These are phyloP conservation scores for Aleadryas rufinucha DNA, from an alignment of 2,113 vertebrate species.

Conservation along the genomic window DNA sequence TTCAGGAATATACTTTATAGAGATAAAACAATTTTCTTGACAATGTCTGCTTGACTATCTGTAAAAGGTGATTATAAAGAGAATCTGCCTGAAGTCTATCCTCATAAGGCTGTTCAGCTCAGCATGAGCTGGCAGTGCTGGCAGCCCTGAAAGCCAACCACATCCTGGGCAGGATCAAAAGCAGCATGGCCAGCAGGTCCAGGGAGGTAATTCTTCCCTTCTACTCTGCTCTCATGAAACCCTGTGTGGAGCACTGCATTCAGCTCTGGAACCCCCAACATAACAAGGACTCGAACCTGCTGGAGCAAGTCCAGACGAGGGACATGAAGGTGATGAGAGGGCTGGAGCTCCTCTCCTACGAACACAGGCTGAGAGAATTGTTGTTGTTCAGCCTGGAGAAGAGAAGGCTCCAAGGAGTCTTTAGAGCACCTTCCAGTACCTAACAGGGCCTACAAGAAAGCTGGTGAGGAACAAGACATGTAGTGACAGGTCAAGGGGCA, in stretches of 20 bases:
- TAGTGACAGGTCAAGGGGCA: neutral
- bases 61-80: neutral
- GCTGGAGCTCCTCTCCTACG: neutral
- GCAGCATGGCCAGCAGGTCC: neutral
- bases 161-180: neutral
- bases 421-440: neutral
- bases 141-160: neutral
- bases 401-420: neutral
- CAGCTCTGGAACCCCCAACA: neutral
- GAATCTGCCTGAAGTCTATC: neutral
- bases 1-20: neutral
- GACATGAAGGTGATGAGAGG: neutral
- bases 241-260: neutral
- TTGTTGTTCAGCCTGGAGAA: neutral
- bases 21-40: neutral
- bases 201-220: neutral
- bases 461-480: neutral
- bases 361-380: neutral
- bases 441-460: neutral
- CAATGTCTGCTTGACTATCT: neutral
- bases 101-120: neutral
- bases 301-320: neutral
- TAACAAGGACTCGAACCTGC: fast-evolving
- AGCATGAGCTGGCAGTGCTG: neutral
- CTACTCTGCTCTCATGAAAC: neutral